Base-by-base conservation (phyloP, 1,140 invertebrate genomes). In the Metaphire vulgaris region DNA sequence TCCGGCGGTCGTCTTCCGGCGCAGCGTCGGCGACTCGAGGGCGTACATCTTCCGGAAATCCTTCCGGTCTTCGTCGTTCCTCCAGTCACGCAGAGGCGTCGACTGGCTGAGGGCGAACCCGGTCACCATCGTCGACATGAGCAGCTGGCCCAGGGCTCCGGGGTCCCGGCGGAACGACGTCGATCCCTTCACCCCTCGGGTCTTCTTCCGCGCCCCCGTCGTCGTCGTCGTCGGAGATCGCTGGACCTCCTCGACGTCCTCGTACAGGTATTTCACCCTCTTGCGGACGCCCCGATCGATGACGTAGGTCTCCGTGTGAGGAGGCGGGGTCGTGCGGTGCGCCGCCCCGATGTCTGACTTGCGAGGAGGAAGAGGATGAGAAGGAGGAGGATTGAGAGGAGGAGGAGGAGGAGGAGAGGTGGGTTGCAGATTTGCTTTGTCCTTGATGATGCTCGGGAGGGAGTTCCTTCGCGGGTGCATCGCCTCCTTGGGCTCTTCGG, bases 241-340 rank as follows among this genome's bases (percentile, higher is more conserved):
- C 41, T 56, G 41, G 41, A 56, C 41, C 21, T 56, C 21, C 41
- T 56, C 41, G 6, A 56, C 41, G 21, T 56, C 41, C 21, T 56
- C 41, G 41, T 56, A 56, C 6, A 56, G 41, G 16, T n/a, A 26
- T 28, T 81, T 81, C 32, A 87, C 81, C 68, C 85, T 81, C 80
- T 86, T 86, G 21, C 85, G 78, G 69, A 87, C 86, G 31, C 85
- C 85, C 75, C 86, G 86, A 80, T 87, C 85, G 75, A 87, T 87
- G 65, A 87, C 82, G 76, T 81, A 86, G 21, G 82, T 85, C 16
- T 87, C 85, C 26, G 74, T 71, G 41, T 56, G 41, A 6, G 41
- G 21, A 12, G 41, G 41, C n/a, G n/a, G n/a, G n/a, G n/a, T n/a
- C n/a, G n/a, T n/a, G n/a, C n/a, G n/a, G n/a, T n/a, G n/a, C n/a